A percentile compares a stretch with the other conserved stretches of the same genome.
These are phyloP conservation scores for Phylloscopus trochiloides DNA, from an alignment of 2,113 vertebrate genomes.

Conservation along the genomic window DNA sequence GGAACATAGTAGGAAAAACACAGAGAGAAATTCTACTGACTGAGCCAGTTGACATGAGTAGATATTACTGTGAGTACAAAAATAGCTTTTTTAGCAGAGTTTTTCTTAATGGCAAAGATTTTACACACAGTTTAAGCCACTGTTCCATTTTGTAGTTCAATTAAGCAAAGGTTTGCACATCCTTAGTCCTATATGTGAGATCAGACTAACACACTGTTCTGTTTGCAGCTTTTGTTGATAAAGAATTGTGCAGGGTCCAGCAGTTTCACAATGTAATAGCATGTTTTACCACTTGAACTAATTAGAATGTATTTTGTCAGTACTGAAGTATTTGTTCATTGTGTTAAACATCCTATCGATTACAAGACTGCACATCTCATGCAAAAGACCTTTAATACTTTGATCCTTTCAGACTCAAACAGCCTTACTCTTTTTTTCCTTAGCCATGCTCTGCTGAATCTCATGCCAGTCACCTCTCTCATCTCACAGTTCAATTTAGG, in stretches of 20 bases:
- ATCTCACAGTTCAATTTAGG: neutral
- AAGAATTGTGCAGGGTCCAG: neutral
- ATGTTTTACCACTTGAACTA: neutral
- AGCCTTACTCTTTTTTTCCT: neutral
- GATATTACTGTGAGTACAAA: neutral
- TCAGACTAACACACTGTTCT: neutral
- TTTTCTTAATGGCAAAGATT: neutral
- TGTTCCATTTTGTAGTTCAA: neutral
- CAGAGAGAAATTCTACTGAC: neutral
- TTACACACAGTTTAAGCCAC: neutral
- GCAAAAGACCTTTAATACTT: slow-evolving; percentile 10
- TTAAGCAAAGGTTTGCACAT: slow-evolving; percentile 7
- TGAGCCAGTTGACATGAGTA: neutral
- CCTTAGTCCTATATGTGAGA: neutral
- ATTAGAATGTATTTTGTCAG: slow-evolving; percentile 22
- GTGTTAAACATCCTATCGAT: neutral
- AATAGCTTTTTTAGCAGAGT: neutral
- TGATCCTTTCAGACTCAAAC: neutral
- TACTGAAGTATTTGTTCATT: slow-evolving; percentile 17
- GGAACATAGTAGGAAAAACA: neutral
- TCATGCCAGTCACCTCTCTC: neutral
- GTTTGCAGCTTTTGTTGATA: neutral
- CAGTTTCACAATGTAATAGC: neutral
- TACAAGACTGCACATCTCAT: neutral
- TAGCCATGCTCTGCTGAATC: neutral